A percentile compares a stretch with the other conserved stretches of the same genome.
These are phyloP conservation scores for Aphidius ervi DNA, from an alignment of 1,140 invertebrate species.

Conservation along the genomic window DNA sequence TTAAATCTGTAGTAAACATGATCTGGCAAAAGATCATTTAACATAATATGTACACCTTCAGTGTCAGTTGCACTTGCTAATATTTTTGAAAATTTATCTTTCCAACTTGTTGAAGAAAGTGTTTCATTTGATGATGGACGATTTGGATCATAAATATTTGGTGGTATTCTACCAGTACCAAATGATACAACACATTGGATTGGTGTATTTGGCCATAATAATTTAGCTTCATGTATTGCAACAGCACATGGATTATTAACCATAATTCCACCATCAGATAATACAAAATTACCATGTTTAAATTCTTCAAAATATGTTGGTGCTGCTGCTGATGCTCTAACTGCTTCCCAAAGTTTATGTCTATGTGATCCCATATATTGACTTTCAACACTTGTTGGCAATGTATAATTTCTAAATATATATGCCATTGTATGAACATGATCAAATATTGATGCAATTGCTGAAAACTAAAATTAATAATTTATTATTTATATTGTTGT, in stretches of 20 bases:
- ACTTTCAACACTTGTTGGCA: slow-evolving; percentile 69
- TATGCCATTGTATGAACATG: slow-evolving; percentile 74
- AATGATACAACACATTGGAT: slow-evolving; percentile 85
- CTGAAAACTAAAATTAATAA: slow-evolving; percentile 58
- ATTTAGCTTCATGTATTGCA: slow-evolving; percentile 81
- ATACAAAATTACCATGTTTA: slow-evolving; percentile 68
- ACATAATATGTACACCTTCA: slow-evolving; percentile 80
- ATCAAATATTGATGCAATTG: slow-evolving; percentile 80
- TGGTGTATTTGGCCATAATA: slow-evolving; percentile 75
- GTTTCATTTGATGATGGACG: slow-evolving; percentile 29
- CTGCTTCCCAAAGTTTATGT: slow-evolving; percentile 80
- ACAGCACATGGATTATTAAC: slow-evolving; percentile 89
- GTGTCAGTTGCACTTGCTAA: slow-evolving; percentile 88
- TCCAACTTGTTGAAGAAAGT: slow-evolving; percentile 60
- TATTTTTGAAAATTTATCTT: slow-evolving; percentile 78
- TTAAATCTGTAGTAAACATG: slow-evolving; percentile 85
- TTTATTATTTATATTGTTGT: not conserved
- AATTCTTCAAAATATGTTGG: slow-evolving; percentile 91
- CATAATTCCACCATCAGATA: slow-evolving; percentile 74
- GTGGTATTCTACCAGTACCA: slow-evolving; percentile 70
- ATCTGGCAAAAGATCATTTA: slow-evolving; percentile 77
- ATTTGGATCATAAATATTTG: slow-evolving; percentile 40
- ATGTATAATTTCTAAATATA: slow-evolving; percentile 86
- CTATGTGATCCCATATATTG: slow-evolving; percentile 75
- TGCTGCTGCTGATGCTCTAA: slow-evolving; percentile 86